Base-by-base conservation (phyloP, 2,888 invertebrate genomes). In the Idaea aversata region DNA sequence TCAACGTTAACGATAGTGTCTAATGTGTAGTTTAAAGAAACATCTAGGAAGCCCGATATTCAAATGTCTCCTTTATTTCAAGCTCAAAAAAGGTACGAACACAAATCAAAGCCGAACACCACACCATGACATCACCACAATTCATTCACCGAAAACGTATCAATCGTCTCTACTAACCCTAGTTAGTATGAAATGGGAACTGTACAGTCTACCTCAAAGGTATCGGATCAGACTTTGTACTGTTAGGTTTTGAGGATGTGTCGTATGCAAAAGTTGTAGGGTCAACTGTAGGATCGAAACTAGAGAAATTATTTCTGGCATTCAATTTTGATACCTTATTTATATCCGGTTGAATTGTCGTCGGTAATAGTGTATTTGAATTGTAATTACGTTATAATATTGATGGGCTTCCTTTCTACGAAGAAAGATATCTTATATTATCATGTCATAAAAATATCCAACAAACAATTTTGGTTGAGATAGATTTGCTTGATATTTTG, bases 141-240 rank as follows among this genome's bases (percentile, higher is more conserved):
- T 72, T 75, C 71, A 69, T 73, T 68, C 74, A 69, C 69, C 71
- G 69, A 75, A 77, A 77, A 80, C 79, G 78, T 79, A 78, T 78
- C 79, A 82, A 78, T 80, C 74, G 77, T 72, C 73, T 75, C 70
- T 69, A 75, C 73, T 70, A 70, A 64, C 68, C 73, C 71, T 71
- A 70, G 67, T 66, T 70, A 66, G 69, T 63, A 65, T 57, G 64
- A 71, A 71, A 71, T 72, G 70, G 69, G 69, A 72, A 72, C 70
- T 70, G 71, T 68, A 65, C 69, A 69, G 66, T 62, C 65, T 34
- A 67, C 65, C 57, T 63, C 62, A 47, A 10, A 47, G 47, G 7
- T 47, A 47, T 47, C 47, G 7, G 36, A 38, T 38, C 38, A 36
- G 36, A 10, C 36, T 47, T 47, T 47, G 13, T 47, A 10, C 47